These are phyloP conservation scores for Brachionus koreanus DNA, from an alignment of 1,140 invertebrate genomes.

Conservation along the genomic window DNA sequence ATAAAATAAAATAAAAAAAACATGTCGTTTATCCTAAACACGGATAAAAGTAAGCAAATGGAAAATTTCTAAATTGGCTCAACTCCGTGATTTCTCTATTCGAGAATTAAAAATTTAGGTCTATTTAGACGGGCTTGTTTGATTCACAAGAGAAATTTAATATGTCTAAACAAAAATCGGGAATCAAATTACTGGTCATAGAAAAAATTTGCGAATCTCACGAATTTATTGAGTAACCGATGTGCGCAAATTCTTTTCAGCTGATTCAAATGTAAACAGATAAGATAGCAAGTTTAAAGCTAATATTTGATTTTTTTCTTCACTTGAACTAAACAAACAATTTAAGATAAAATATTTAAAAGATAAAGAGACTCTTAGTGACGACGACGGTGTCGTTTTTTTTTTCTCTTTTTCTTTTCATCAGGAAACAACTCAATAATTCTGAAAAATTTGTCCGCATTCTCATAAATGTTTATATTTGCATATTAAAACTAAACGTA, in stretches of 20 bases:
- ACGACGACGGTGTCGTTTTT: conserved; percentile 3
- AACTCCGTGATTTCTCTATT: neutral
- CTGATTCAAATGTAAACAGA: neutral
- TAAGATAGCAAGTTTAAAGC: neutral
- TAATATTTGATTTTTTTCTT: neutral
- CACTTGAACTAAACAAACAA: conserved; percentile 2
- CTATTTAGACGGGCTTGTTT: neutral
- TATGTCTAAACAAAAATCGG: neutral
- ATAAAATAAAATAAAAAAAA: neutral
- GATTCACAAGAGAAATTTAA: neutral
- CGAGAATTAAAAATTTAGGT: neutral
- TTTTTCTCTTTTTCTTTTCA: neutral
- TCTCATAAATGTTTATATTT: conserved; percentile 27
- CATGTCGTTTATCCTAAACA: neutral
- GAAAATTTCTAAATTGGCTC: neutral
- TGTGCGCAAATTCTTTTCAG: neutral
- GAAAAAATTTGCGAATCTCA: neutral
- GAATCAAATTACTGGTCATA: neutral
- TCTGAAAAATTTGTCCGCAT: conserved; percentile 7
- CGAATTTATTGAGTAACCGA: neutral
- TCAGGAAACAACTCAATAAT: neutral
- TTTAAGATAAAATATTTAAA: neutral
- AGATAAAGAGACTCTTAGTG: conserved; percentile 8
- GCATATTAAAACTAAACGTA: neutral
- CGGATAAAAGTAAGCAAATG: conserved; percentile 6